Conservation (phyloP, 2,113 vertebrate genomes). For the Rousettus leschenaultii region DNA sequence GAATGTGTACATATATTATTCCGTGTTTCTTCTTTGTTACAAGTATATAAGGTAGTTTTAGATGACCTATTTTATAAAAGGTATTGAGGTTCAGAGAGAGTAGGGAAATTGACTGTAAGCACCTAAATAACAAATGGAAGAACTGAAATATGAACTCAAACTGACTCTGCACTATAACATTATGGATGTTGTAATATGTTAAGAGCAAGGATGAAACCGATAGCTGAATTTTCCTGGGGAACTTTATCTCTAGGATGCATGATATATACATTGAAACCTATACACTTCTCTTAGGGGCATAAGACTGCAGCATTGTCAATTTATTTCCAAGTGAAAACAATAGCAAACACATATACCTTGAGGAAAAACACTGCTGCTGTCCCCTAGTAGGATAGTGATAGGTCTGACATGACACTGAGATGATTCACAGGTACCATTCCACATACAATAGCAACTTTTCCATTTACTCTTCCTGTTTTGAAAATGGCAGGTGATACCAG, state of each 20-base stretch:
- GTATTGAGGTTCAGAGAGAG: background rate
- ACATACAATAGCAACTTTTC: background rate
- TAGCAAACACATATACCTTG: background rate
- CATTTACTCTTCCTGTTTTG: background rate
- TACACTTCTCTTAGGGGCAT: background rate
- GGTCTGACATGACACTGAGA: background rate
- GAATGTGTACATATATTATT: background rate
- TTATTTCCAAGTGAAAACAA: slow-evolving; percentile 13
- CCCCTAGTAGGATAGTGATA: background rate
- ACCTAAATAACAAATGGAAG: slow-evolving; percentile 6
- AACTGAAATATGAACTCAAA: background rate
- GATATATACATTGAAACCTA: background rate
- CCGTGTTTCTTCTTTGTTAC: background rate
- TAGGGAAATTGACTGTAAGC: background rate
- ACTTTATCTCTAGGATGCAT: background rate
- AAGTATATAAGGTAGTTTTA: background rate
- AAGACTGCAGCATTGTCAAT: background rate
- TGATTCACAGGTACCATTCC: background rate
- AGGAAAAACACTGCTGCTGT: background rate
- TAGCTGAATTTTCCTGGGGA: background rate
- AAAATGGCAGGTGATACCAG: background rate
- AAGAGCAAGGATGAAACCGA: background rate
- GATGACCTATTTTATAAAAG: background rate
- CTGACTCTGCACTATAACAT: background rate
- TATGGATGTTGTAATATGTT: background rate